A percentile compares a stretch with the other conserved stretches of the same genome.
These are phyloP conservation scores for Eristalis pertinax DNA, from an alignment of 2,888 invertebrate species.

Conservation along the genomic window DNA sequence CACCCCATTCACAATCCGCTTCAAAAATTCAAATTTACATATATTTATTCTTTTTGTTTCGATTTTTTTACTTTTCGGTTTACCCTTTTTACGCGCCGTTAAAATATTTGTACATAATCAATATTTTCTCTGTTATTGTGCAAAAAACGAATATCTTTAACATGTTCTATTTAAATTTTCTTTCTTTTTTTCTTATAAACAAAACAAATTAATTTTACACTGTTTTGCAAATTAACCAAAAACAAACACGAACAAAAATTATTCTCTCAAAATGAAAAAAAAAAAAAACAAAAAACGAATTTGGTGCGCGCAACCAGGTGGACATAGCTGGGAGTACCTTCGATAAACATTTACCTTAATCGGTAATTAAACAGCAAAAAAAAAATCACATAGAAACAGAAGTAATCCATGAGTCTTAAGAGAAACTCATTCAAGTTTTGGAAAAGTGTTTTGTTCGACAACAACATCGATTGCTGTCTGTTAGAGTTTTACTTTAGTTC, in stretches of 20 bases:
- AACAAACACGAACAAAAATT: slow-evolving; percentile 3
- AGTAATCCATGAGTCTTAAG: not conserved
- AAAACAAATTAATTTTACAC: not conserved
- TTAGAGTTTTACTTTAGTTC: slow-evolving; percentile 1
- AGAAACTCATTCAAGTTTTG: slow-evolving; percentile 30
- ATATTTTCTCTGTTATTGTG: slow-evolving; percentile 21
- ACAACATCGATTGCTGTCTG: slow-evolving; percentile 15
- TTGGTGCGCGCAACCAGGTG: slow-evolving; percentile 77
- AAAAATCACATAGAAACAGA: slow-evolving; percentile 6
- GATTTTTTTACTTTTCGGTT: slow-evolving; percentile 22
- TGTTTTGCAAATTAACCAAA: not conserved
- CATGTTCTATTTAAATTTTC: slow-evolving; percentile 5
- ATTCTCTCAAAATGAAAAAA: slow-evolving; percentile 6
- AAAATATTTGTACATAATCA: slow-evolving; percentile 44
- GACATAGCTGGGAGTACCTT: slow-evolving; percentile 78
- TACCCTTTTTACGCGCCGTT: slow-evolving; percentile 46
- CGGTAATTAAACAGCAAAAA: slow-evolving; percentile 74
- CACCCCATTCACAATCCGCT: slow-evolving; percentile 12
- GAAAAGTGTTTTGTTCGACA: slow-evolving; percentile 40
- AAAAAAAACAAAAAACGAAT: not conserved
- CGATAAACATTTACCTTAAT: slow-evolving; percentile 74
- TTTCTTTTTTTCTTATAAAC: slow-evolving; percentile 20
- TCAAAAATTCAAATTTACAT: slow-evolving; percentile 4
- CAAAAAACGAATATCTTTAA: slow-evolving; percentile 20
- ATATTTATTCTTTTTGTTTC: no score